A percentile compares a stretch with the other conserved stretches of the same genome.
Evolutionary conservation across 2,888 invertebrate species (phyloP).

Genomic region (Apocheima hispidaria): DNA sequence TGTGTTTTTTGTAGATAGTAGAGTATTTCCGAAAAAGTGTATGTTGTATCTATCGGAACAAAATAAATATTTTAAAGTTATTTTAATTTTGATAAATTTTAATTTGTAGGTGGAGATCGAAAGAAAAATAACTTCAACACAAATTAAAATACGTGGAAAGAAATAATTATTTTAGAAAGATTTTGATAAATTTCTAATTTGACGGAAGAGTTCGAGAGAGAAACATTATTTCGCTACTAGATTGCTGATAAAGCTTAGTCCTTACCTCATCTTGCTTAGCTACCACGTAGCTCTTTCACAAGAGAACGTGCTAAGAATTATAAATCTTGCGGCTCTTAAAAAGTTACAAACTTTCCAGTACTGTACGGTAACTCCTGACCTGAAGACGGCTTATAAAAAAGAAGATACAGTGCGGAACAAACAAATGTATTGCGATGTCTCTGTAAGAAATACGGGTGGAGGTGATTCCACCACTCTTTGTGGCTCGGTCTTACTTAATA

Average conservation of each 20-base stretch:
- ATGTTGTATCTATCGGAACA: too few species aligned
- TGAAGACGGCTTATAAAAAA: slow-evolving; percentile 73
- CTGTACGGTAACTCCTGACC: slow-evolving; percentile 60
- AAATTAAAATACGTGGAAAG: too few species aligned
- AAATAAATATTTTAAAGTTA: too few species aligned
- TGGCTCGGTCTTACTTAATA: not conserved
- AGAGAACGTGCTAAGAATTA: slow-evolving; percentile 14
- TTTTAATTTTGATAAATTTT: too few species aligned
- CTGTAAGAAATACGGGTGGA: slow-evolving; percentile 63
- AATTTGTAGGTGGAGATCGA: too few species aligned
- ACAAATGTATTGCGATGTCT: slow-evolving; percentile 74
- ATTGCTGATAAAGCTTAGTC: not conserved
- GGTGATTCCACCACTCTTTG: slow-evolving; percentile 44
- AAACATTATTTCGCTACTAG: too few species aligned
- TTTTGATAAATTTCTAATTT: too few species aligned
- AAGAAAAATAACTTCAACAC: too few species aligned
- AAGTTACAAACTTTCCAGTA: slow-evolving; percentile 31
- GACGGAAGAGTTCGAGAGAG: too few species aligned
- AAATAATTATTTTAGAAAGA: too few species aligned
- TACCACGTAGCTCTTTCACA: slow-evolving; percentile 5
- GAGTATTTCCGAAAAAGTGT: too few species aligned
- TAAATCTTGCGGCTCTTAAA: slow-evolving; percentile 29
- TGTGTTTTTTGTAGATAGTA: too few species aligned
- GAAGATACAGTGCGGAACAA: slow-evolving; percentile 73
- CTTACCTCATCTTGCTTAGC: slow-evolving; percentile 9